phyloP scores from a whole-genome alignment of 92 coral and sea anemone species.

The Zoanthus sociatus region DNA sequence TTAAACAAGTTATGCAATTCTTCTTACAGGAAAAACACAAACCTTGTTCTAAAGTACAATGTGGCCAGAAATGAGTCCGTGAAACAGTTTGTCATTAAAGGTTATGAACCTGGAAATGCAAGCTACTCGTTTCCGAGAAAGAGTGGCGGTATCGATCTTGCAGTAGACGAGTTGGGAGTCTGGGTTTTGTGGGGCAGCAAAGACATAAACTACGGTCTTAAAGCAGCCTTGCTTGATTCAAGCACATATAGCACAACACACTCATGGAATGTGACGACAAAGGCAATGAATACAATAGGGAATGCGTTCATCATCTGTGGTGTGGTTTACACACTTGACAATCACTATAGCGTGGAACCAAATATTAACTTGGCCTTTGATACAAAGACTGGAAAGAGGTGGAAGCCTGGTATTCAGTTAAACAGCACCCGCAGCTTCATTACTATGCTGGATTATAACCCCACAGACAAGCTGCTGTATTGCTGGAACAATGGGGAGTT shows the following conservation, averaged over 20 bases:
- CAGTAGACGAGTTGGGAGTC: slow-evolving; percentile 34
- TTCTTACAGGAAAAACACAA: background rate
- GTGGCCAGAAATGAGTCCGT: background rate
- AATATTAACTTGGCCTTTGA: slow-evolving; percentile 18
- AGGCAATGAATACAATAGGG: slow-evolving; percentile 2
- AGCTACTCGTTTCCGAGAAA: background rate
- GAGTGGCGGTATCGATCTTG: slow-evolving; percentile 28
- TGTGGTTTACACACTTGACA: slow-evolving; percentile 24
- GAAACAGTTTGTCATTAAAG: background rate
- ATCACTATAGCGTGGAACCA: background rate
- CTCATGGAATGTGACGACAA: slow-evolving; percentile 18
- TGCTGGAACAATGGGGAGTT: slow-evolving; percentile 13
- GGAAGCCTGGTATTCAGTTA: background rate
- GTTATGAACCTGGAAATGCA: background rate
- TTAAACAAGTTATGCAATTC: background rate
- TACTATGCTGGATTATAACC: slow-evolving; percentile 34
- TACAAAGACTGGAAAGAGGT: slow-evolving; percentile 7
- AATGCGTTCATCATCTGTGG: slow-evolving; percentile 48
- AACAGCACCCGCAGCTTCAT: background rate
- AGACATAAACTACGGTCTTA: background rate
- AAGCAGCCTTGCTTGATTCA: slow-evolving; percentile 32
- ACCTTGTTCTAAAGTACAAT: slow-evolving; percentile 17
- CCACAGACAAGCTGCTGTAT: background rate
- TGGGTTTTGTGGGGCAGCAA: slow-evolving; percentile 36
- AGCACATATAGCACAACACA: slow-evolving; percentile 9